A percentile compares a stretch with the other conserved stretches of the same genome.
These are phyloP conservation scores for Columba janthina DNA, from an alignment of 2,113 vertebrate genomes.

Conservation along the genomic window DNA sequence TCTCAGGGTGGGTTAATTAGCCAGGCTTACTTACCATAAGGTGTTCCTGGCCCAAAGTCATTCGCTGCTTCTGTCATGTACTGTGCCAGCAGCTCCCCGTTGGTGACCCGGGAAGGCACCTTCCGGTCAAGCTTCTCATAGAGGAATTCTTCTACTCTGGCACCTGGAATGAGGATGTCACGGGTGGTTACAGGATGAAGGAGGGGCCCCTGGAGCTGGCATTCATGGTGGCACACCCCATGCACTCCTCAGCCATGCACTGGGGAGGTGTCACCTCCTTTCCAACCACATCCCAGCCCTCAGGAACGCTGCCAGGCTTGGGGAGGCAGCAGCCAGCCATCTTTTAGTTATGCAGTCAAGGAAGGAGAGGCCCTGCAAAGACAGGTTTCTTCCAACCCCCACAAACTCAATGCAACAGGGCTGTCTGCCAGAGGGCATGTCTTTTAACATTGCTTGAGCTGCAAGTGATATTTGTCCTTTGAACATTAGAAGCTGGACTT, in stretches of 20 bases:
- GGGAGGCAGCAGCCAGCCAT: neutral
- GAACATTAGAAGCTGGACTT: constrained; percentile 34
- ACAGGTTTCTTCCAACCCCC: neutral
- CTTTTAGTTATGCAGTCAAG: neutral
- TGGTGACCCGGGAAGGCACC: constrained; percentile 88
- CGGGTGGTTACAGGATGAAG: neutral
- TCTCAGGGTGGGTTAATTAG: neutral
- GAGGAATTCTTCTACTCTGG: constrained; percentile 94
- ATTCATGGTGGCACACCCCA: neutral
- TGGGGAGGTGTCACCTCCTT: neutral
- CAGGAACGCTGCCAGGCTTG: neutral
- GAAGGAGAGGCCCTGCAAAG: neutral
- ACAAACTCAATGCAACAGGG: neutral
- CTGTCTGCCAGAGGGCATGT: neutral
- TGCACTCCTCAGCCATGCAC: neutral
- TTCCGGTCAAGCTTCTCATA: constrained; percentile 95
- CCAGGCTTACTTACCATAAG: constrained; percentile 82
- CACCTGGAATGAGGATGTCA: constrained; percentile 66
- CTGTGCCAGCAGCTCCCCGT: constrained; percentile 89
- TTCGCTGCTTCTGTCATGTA: constrained; percentile 90
- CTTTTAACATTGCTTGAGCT: neutral
- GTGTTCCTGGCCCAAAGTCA: constrained; percentile 86
- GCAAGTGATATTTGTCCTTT: neutral
- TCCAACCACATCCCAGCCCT: neutral
- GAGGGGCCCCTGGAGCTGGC: neutral